Base-by-base conservation (phyloP, 2,888 invertebrate genomes). In the Drosophila paranaensis region DNA sequence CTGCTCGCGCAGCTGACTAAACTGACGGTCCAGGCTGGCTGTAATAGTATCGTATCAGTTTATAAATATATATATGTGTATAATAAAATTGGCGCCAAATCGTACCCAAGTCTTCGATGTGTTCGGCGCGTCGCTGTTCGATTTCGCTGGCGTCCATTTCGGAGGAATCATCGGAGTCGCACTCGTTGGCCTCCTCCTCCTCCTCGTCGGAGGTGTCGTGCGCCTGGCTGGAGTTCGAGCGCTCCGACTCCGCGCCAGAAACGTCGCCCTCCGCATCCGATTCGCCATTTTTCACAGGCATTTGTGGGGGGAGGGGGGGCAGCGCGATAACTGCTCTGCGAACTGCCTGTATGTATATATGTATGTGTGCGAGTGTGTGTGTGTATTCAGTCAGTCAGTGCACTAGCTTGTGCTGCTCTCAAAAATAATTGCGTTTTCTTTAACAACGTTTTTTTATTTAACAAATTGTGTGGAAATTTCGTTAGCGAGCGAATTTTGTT, bases 101-200 rank as follows among this genome's bases (percentile, higher is more conserved):
- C 30, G 74, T 82, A 95, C 95, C 93, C 92, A 98, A 94, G 91
- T 97, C 97, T 88, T 97, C 96, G 80, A 97, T 94, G 87, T 97
- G 97, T 90, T 97, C 97, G 79, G 95, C 95, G 76, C 97, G 94
- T 60, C 97, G 94, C 67, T 95, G 94, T 90, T 98, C 98, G 85
- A 97, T 98, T 93, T 98, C 98, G 78, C 95, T 96, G 91, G 97
- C 98, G 92, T 98, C 98, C 96, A 98, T 96, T 93, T 98, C 98
- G 63, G 96, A 96, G 68, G 96, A 96, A 92, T 96, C 96, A 93
- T 96, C 96, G 16, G 96, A 96, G 83, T 96, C 96, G n/a, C 95
- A 96, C 87, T 96, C 96, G 85, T 96, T 96, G 63, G 95, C 96
- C 58, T 93, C 94, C 46, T 87, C 96, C 87, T 96, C 96, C 55